Percentiles rank a stretch among this genome's conserved stretches.
These are phyloP conservation scores for Dendrocopos noguchii DNA, from an alignment of 2,113 vertebrate species.

Conservation along the genomic window DNA sequence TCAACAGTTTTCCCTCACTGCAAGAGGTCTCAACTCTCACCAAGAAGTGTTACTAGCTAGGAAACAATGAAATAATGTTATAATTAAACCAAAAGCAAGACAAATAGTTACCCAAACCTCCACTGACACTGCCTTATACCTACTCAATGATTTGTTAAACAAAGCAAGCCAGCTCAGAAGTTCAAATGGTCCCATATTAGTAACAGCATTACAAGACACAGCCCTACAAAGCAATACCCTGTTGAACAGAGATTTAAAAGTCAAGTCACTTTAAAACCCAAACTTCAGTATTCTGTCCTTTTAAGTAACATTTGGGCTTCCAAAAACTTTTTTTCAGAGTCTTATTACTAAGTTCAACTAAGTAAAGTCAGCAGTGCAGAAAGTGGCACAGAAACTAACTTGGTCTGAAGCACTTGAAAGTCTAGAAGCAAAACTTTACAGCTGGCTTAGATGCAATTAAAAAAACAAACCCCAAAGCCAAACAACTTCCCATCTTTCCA, in stretches of 20 bases:
- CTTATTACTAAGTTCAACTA: not conserved
- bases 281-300: not conserved
- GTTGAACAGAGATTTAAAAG: not conserved
- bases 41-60: not conserved
- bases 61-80: not conserved
- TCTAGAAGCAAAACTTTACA: not conserved
- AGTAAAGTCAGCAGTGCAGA: not conserved
- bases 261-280: not conserved
- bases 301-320: not conserved
- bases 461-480: not conserved
- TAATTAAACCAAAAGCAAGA: not conserved
- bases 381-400: not conserved
- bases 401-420: not conserved
- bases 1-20: not conserved
- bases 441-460: not conserved
- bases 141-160: not conserved
- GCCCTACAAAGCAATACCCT: not conserved
- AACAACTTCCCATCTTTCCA: not conserved
- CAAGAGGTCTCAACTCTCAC: not conserved
- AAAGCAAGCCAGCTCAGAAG: not conserved
- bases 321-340: not conserved
- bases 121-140: not conserved
- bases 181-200: not conserved
- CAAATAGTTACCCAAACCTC: not conserved
- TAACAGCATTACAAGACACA: not conserved